A percentile compares a stretch with the other conserved stretches of the same genome.
phyloP scores from a whole-genome alignment of 2,113 vertebrate species.

The Salvelinus fontinalis region DNA sequence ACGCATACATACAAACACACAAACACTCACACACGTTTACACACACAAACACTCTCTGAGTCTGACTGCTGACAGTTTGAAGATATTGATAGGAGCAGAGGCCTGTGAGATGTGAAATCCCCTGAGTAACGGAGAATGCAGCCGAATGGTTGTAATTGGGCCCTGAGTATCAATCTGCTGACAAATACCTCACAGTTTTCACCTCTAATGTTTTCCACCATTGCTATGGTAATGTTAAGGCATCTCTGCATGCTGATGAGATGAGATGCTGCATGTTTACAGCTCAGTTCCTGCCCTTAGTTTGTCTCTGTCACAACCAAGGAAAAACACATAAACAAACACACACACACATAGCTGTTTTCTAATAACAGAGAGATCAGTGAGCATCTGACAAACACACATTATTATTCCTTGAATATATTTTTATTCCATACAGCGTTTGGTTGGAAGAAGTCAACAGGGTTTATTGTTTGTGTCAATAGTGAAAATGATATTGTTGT shows the following conservation, averaged over 20 bases:
- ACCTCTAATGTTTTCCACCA: slow-evolving; percentile 21
- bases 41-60: slow-evolving; percentile 31
- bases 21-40: no score
- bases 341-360: neutral
- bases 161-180: slow-evolving; percentile 61
- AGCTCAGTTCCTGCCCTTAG: slow-evolving; percentile 51
- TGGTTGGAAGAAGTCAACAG: no score
- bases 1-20: no score
- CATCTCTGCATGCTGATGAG: slow-evolving; percentile 55
- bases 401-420: no score
- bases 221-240: slow-evolving; percentile 62
- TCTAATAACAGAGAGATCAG: no score
- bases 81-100: slow-evolving; percentile 56
- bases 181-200: slow-evolving; percentile 60
- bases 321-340: neutral
- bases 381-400: no score
- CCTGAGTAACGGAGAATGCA: slow-evolving; percentile 65
- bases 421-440: no score
- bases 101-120: slow-evolving; percentile 67
- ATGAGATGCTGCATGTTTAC: slow-evolving; percentile 47
- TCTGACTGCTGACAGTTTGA: slow-evolving; percentile 66
- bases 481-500: no score
- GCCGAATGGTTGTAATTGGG: slow-evolving; percentile 65
- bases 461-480: no score
- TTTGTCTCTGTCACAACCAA: slow-evolving; percentile 41